phyloP scores from a whole-genome alignment of 2,113 vertebrate genomes.

The Corythornis cristatus region DNA sequence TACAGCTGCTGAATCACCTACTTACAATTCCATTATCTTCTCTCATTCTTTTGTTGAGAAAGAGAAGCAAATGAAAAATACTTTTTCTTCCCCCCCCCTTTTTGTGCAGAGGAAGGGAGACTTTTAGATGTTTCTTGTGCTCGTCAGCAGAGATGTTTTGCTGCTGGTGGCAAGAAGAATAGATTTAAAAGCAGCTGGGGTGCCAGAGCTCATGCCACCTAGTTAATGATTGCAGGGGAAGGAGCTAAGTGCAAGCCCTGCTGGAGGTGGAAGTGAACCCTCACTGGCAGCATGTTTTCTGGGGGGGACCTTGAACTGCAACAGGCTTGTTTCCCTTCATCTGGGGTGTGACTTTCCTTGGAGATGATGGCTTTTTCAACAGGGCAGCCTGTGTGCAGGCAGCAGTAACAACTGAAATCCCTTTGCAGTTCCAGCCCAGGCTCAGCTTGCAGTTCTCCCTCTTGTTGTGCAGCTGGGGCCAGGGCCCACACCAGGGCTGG shows the following conservation, averaged over 20 bases:
- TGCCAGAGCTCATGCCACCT: not conserved
- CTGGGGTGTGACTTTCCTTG: not conserved
- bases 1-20: conserved; percentile 29
- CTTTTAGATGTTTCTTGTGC: not conserved
- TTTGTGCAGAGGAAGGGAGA: not conserved
- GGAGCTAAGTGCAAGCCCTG: not conserved
- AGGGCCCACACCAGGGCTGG: not conserved
- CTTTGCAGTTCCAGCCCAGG: not conserved
- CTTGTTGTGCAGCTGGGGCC: not conserved
- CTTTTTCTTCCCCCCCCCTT: not conserved
- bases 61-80: not conserved
- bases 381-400: not conserved
- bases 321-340: not conserved
- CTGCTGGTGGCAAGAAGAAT: not conserved
- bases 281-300: not conserved
- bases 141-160: not conserved
- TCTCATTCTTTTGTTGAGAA: not conserved
- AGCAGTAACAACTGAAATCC: not conserved
- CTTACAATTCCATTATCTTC: conserved; percentile 18
- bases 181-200: not conserved
- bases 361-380: not conserved
- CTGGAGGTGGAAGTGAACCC: not conserved
- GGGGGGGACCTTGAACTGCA: not conserved
- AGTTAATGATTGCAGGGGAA: conserved; percentile 48
- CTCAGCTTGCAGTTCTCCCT: not conserved